Evolutionary conservation across 2,888 invertebrate species (phyloP).

Genomic region (Hetaerina titia): DNA sequence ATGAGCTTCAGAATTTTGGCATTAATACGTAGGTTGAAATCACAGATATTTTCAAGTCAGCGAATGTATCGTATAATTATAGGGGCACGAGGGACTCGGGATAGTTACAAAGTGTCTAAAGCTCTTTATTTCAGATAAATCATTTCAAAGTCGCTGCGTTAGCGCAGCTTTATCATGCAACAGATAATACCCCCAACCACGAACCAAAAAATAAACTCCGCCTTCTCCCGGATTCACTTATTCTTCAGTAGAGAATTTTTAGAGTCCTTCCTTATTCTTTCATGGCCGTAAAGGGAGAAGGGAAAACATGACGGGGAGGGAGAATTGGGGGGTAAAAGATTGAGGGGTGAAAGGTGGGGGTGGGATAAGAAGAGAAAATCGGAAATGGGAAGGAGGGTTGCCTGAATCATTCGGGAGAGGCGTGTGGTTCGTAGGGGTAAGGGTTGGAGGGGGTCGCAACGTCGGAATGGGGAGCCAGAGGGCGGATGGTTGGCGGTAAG

Average conservation of each 20-base stretch:
- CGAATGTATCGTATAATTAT: background rate
- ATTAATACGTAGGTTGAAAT: background rate
- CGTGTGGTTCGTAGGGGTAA: slow-evolving; percentile 3
- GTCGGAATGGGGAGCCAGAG: background rate
- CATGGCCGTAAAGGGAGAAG: background rate
- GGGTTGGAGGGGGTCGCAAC: background rate
- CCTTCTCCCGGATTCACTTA: background rate
- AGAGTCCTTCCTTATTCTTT: background rate
- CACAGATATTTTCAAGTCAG: background rate
- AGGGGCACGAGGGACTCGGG: background rate
- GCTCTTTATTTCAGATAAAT: background rate
- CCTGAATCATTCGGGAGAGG: background rate
- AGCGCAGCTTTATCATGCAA: slow-evolving; percentile 12
- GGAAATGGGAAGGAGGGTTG: slow-evolving; percentile 8
- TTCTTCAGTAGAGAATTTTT: background rate
- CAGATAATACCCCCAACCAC: background rate
- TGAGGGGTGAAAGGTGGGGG: background rate
- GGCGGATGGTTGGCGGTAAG: background rate
- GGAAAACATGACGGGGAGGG: background rate
- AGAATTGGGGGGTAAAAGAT: background rate
- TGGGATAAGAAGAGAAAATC: background rate
- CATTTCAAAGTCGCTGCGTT: background rate
- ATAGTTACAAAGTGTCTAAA: background rate
- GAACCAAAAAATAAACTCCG: background rate
- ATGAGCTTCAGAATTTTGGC: background rate